Conservation (phyloP, 2,113 vertebrate species). For the Pangasianodon hypophthalmus region DNA sequence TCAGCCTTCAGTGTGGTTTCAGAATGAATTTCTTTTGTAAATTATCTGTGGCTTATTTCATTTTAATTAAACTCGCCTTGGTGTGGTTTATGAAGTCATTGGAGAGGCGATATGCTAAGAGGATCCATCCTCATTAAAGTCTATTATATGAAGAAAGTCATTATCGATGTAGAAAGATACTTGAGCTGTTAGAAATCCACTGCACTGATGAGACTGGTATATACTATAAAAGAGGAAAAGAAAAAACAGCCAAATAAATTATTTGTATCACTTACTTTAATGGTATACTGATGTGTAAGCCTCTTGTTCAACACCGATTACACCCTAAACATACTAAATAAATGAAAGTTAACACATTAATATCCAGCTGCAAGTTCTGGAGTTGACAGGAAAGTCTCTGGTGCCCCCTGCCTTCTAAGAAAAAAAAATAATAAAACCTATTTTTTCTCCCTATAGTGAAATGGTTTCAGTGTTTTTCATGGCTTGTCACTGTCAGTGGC, state of each 20-base stretch:
- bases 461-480: background rate
- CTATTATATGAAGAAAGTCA: constrained; percentile 60
- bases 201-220: constrained; percentile 22
- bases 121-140: constrained; percentile 62
- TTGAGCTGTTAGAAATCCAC: constrained; percentile 27
- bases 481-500: background rate
- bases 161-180: constrained; percentile 31
- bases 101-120: constrained; percentile 65
- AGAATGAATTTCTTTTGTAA: constrained; percentile 57
- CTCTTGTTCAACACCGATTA: background rate
- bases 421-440: background rate
- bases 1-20: constrained; percentile 40
- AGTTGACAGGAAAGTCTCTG: constrained; percentile 48
- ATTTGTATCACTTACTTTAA: constrained; percentile 6
- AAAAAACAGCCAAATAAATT: constrained; percentile 14
- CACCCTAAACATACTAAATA: background rate
- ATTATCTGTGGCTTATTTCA: constrained; percentile 70
- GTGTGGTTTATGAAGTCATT: constrained; percentile 56
- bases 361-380: background rate
- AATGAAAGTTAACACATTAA: background rate
- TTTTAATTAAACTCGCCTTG: constrained; percentile 72
- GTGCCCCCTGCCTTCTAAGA: constrained; percentile 60
- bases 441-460: background rate
- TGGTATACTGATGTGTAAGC: background rate
- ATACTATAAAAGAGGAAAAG: constrained; percentile 3